Base-by-base conservation (phyloP, 1,140 invertebrate species). In the Brevipalpus yothersi region DNA sequence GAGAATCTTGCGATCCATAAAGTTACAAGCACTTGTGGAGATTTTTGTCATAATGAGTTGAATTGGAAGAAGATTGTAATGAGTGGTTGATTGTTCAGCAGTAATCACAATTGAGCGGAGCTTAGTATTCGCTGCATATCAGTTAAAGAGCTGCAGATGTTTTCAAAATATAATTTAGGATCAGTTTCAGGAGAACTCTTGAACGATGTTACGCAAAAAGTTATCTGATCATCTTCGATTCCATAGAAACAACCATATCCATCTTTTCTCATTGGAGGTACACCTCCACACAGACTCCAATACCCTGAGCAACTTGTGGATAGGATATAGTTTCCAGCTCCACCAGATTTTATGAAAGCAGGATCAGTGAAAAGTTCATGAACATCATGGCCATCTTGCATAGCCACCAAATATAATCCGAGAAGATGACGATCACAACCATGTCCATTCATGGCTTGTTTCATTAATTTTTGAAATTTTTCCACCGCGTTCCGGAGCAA, bases 191-290 rank as follows among this genome's bases (percentile, higher is more conserved):
- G 21, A 61, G 67, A 67, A 9, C 62, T 63, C 43, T 64, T 69
- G 66, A 68, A 72, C n/a, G 68, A 56, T 31, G 68, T 67, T 12
- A 71, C 58, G 59, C 67, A 69, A 39, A 69, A 67, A 19, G 64
- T 63, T 17, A 73, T 68, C 23, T 72, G 65, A 60, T 74, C 63
- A 15, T 69, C 58, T 61, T 70, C 66, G 43, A 78, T 75, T 41
- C 68, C 70, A 66, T 80, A 81, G 67, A 81, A 80, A 41, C 71
- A 64, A 0, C 78, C 78, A 69, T 80, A 80, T 3, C 79, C 78
- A 68, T 80, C 70, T 42, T 73, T 65, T 15, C 73, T 68, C 78
- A 80, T 80, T 13, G 79, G 76, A 19, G 72, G 70, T n/a, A 78
- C 75, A 58, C 74, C 77, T 4, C 79, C 79, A 58, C 73, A 71